Conservation (phyloP, 2,113 vertebrate species). For the Mohoua ochrocephala region DNA sequence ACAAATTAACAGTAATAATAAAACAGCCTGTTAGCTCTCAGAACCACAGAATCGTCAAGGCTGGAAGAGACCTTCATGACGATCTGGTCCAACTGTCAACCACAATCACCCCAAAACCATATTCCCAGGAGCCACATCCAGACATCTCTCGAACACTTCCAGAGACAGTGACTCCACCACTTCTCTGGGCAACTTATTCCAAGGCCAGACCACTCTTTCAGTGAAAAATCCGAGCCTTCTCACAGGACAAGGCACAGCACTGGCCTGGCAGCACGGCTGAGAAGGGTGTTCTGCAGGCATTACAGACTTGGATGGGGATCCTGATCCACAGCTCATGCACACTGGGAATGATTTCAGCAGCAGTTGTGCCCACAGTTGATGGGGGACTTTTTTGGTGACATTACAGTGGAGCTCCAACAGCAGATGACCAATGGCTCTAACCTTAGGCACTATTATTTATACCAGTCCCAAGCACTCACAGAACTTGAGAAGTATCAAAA, state of each 20-base stretch:
- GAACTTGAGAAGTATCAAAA: background rate
- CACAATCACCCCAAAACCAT: background rate
- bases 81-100: background rate
- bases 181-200: background rate
- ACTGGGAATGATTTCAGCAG: background rate
- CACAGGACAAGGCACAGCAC: background rate
- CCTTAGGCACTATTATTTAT: background rate
- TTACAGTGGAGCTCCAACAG: background rate
- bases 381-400: background rate
- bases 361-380: background rate
- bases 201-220: background rate
- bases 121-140: background rate
- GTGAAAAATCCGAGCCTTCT: background rate
- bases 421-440: background rate
- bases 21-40: background rate
- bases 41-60: background rate
- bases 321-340: fast-evolving
- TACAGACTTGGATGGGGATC: background rate
- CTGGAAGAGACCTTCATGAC: background rate
- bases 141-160: background rate
- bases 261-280: background rate
- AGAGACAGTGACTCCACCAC: background rate
- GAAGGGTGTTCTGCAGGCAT: background rate
- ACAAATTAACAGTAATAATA: background rate
- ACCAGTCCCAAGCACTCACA: background rate